Conservation (phyloP, 2,888 invertebrate genomes). For the Cabera pusaria region DNA sequence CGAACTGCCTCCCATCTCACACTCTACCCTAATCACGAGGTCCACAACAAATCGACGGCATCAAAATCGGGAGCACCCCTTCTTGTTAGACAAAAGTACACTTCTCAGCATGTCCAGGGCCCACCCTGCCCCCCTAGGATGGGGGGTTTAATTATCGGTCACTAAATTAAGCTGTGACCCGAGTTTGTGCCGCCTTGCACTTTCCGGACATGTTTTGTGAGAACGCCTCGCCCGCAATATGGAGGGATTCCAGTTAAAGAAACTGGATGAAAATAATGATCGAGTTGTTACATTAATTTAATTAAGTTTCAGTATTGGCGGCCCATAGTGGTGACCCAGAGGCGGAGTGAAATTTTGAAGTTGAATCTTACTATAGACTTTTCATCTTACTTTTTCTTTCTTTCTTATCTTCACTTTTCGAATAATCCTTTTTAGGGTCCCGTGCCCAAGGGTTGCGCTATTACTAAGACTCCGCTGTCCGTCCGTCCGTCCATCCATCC, state of each 20-base stretch:
- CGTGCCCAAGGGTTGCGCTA: too few relatives aligned
- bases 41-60: constrained; percentile 16
- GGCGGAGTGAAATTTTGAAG: too few relatives aligned
- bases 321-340: too few relatives aligned
- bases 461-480: too few relatives aligned
- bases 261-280: constrained; percentile 14
- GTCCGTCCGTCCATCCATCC: too few relatives aligned
- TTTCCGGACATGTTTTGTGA: constrained; percentile 48
- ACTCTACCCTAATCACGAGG: neutral
- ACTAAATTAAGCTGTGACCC: constrained; percentile 54
- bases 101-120: constrained; percentile 60
- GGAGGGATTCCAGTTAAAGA: constrained; percentile 27
- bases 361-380: too few relatives aligned
- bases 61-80: constrained; percentile 26
- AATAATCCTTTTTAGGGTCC: too few relatives aligned
- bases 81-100: constrained; percentile 64
- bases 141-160: constrained; percentile 55
- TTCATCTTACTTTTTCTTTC: too few relatives aligned
- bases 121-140: constrained; percentile 19
- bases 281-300: neutral
- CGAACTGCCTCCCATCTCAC: too few relatives aligned
- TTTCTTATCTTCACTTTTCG: too few relatives aligned
- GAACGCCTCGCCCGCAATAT: constrained; percentile 31
- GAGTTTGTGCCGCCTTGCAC: constrained; percentile 49
- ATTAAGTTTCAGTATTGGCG: neutral